Conservation (phyloP, 2,113 vertebrate genomes). For the Laticauda laticaudata region DNA sequence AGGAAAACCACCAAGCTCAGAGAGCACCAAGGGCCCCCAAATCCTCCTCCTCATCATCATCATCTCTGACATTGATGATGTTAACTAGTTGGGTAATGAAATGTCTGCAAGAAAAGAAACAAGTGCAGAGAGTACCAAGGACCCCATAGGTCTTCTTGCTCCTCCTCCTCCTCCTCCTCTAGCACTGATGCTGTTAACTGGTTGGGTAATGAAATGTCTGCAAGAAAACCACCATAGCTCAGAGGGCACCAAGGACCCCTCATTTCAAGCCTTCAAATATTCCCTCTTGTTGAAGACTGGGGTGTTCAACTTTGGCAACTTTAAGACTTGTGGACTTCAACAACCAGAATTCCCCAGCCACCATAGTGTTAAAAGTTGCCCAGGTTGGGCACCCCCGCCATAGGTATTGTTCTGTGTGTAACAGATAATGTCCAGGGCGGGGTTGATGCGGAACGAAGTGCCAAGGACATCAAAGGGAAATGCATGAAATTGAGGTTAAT, state of each 20-base stretch:
- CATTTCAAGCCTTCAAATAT: neutral
- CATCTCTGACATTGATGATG: no score
- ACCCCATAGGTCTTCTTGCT: no score
- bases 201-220: no score
- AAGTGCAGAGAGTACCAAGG: no score
- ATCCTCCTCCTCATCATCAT: no score
- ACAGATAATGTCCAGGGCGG: neutral
- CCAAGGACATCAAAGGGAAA: neutral
- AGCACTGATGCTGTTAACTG: no score
- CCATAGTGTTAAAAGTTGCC: neutral
- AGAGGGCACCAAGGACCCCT: no score
- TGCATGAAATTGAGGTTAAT: conserved; percentile 17
- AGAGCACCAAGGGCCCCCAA: no score
- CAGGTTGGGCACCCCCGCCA: neutral
- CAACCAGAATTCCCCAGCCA: neutral
- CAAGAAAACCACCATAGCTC: no score
- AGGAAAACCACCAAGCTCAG: no score
- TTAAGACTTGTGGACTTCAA: neutral
- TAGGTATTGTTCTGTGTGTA: neutral
- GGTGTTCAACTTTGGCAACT: neutral
- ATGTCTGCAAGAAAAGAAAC: rapidly evolving
- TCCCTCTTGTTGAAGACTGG: neutral
- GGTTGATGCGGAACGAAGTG: neutral
- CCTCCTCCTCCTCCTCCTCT: no score
- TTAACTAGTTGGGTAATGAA: no score